These are phyloP conservation scores for Orthosia incerta DNA, from an alignment of 2,888 invertebrate genomes.

Conservation along the genomic window DNA sequence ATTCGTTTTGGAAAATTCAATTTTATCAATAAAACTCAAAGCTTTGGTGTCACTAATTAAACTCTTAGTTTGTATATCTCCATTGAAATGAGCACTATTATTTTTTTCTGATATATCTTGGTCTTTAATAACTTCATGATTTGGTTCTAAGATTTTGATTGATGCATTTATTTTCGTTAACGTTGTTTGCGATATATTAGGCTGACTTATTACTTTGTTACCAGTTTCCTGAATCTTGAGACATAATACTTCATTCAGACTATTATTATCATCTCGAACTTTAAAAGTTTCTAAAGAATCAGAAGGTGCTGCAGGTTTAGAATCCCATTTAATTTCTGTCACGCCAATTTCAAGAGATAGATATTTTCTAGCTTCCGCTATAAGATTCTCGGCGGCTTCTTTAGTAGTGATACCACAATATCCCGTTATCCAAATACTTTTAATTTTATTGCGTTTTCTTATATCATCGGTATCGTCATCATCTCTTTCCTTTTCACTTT, in stretches of 20 bases:
- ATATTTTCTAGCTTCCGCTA: conserved; percentile 94
- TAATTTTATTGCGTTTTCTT: conserved; percentile 92
- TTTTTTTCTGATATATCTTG: conserved; percentile 9
- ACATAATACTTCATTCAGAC: not conserved
- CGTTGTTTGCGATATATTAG: not conserved
- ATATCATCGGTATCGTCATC: conserved; percentile 93
- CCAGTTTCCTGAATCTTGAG: not conserved
- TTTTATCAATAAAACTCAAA: conserved; percentile 13
- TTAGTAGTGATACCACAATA: conserved; percentile 94
- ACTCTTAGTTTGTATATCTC: not conserved
- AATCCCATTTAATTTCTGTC: conserved; percentile 93
- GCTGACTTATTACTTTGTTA: not conserved
- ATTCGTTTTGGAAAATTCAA: conserved; percentile 22
- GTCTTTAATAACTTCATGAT: not conserved
- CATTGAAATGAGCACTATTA: not conserved
- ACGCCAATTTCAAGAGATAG: conserved; percentile 94
- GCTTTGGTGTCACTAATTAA: not conserved
- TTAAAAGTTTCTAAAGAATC: conserved; percentile 27
- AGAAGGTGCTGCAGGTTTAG: conserved; percentile 60
- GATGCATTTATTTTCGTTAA: not conserved
- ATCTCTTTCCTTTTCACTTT: conserved; percentile 94
- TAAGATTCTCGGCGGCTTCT: conserved; percentile 95
- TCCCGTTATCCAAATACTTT: conserved; percentile 95
- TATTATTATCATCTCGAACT: conserved; percentile 11
- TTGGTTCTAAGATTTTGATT: not conserved